Evolutionary conservation across 2,888 invertebrate species (phyloP).

Genomic region (Tinea semifulvella): DNA sequence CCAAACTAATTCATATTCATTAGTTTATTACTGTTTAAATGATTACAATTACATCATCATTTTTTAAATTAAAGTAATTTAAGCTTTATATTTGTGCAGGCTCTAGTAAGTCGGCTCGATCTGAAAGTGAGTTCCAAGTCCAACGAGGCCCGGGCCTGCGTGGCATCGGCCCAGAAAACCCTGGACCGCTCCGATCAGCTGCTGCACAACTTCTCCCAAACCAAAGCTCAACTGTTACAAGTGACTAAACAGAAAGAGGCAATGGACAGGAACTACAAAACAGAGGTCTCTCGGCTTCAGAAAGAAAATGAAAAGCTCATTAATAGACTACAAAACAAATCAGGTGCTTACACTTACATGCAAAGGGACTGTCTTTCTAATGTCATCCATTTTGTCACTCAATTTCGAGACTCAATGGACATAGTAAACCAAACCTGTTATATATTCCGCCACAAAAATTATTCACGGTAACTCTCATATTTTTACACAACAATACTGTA

Average conservation of each 20-base stretch:
- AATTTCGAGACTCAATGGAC: no score
- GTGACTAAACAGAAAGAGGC: constrained; percentile 48
- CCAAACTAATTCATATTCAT: no score
- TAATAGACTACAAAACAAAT: constrained; percentile 42
- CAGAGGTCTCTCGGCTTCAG: constrained; percentile 45
- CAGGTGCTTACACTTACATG: constrained; percentile 31
- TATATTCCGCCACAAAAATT: no score
- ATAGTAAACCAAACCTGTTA: no score
- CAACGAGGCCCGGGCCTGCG: constrained; percentile 51
- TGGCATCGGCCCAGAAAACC: constrained; percentile 49
- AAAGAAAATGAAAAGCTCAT: constrained; percentile 47
- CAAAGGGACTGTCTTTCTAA: no score
- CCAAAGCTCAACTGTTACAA: constrained; percentile 37
- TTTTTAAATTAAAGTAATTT: no score
- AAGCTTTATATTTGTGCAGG: constrained; percentile 26
- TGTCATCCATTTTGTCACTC: no score
- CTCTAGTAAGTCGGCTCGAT: constrained; percentile 33
- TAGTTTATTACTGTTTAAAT: no score
- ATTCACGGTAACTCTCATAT: no score
- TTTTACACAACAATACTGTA: no score
- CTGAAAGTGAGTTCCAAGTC: constrained; percentile 40
- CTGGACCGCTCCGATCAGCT: constrained; percentile 48
- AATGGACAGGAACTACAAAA: constrained; percentile 37
- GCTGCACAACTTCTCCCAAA: constrained; percentile 35
- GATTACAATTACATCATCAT: no score